phyloP scores from a whole-genome alignment of 2,797 vertebrate species.

The Phalanger gymnotis region DNA sequence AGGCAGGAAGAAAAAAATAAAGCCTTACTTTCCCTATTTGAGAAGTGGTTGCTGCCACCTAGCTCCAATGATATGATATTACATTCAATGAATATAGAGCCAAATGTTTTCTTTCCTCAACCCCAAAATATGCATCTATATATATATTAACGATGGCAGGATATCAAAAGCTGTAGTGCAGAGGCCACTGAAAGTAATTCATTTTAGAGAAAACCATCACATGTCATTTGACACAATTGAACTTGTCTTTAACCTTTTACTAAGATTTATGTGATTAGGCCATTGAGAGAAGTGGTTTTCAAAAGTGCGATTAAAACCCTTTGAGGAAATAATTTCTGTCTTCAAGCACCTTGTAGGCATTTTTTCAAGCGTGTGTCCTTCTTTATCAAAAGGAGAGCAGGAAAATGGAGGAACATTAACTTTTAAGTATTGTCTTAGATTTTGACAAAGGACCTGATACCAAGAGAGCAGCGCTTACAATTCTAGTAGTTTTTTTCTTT shows the following conservation, averaged over 20 bases:
- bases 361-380: slow-evolving; percentile 82
- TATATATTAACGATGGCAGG: neutral
- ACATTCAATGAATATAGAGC: neutral
- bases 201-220: slow-evolving; percentile 77
- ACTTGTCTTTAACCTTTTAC: slow-evolving; percentile 85
- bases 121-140: neutral
- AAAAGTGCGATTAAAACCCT: slow-evolving; percentile 83
- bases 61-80: neutral
- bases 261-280: slow-evolving; percentile 85
- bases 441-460: slow-evolving; percentile 33
- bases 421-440: slow-evolving; percentile 68
- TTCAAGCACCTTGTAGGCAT: slow-evolving; percentile 77
- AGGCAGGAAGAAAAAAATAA: neutral
- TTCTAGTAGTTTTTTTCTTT: neutral
- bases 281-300: slow-evolving; percentile 81
- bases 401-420: slow-evolving; percentile 72
- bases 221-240: slow-evolving; percentile 79
- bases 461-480: slow-evolving; percentile 25
- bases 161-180: slow-evolving; percentile 32
- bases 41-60: slow-evolving; percentile 25
- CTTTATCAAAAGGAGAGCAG: slow-evolving; percentile 70
- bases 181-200: slow-evolving; percentile 71
- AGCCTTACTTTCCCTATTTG: neutral
- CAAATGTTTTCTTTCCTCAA: neutral
- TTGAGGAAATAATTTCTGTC: slow-evolving; percentile 81